These are phyloP conservation scores for Tenebrio molitor DNA, from an alignment of 1,140 invertebrate species.

Conservation along the genomic window DNA sequence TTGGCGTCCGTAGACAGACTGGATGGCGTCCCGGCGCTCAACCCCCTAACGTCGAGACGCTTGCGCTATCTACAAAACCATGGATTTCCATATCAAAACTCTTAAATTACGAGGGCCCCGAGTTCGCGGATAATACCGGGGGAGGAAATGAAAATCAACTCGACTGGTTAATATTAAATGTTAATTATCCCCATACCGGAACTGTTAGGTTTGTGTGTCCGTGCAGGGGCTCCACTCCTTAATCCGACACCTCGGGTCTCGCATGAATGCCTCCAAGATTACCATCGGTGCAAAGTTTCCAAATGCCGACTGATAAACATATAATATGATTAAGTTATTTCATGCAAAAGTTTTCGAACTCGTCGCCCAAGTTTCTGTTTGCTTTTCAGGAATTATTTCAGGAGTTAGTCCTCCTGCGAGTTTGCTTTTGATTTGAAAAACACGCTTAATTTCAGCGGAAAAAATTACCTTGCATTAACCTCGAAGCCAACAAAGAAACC, in stretches of 20 bases:
- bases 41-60: slow-evolving; percentile 52
- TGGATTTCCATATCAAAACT: slow-evolving; percentile 46
- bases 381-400: slow-evolving; percentile 25
- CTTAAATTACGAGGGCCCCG: slow-evolving; percentile 38
- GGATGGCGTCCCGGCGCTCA: slow-evolving; percentile 57
- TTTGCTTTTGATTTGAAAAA: not conserved
- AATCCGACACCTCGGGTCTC: slow-evolving; percentile 9
- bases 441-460: too few species aligned
- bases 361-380: not conserved
- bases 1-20: slow-evolving; percentile 61
- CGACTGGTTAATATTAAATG: slow-evolving; percentile 39
- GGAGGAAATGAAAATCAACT: slow-evolving; percentile 44
- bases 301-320: slow-evolving; percentile 23
- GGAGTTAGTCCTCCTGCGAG: not conserved
- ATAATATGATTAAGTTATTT: slow-evolving; percentile 40
- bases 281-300: slow-evolving; percentile 10
- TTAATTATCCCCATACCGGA: slow-evolving; percentile 33
- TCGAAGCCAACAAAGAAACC: too few species aligned
- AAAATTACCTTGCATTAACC: not conserved
- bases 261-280: slow-evolving; percentile 18
- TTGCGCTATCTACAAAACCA: slow-evolving; percentile 51
- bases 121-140: slow-evolving; percentile 21
- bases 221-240: slow-evolving; percentile 1
- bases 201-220: slow-evolving; percentile 5
- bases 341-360: slow-evolving; percentile 20